Conservation (phyloP, 2,797 vertebrate genomes). For the Knipowitschia caucasica region DNA sequence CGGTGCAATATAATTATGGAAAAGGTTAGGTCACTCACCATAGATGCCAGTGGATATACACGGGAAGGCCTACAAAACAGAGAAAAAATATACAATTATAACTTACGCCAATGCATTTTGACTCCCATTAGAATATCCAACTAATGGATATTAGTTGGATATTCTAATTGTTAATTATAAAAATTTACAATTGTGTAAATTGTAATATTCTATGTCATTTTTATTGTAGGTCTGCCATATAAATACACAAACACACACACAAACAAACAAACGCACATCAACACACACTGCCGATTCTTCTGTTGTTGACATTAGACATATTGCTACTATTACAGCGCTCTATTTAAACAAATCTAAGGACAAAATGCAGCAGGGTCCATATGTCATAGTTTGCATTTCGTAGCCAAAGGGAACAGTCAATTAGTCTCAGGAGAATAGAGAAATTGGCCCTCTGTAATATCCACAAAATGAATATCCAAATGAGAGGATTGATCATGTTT, state of each 20-base stretch:
- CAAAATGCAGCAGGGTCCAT: constrained; percentile 16
- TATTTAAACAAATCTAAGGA: constrained; percentile 14
- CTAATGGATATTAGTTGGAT: constrained; percentile 8
- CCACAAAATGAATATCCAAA: constrained; percentile 38
- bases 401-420: constrained; percentile 30
- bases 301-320: constrained; percentile 10
- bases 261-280: too few relatives aligned
- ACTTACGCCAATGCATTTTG: background rate
- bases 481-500: constrained; percentile 38
- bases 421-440: constrained; percentile 33
- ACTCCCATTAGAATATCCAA: too few relatives aligned
- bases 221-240: too few relatives aligned
- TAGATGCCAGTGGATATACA: constrained; percentile 99
- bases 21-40: constrained; percentile 85
- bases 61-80: constrained; percentile 89
- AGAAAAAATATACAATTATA: constrained; percentile 45
- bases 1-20: background rate
- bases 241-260: constrained; percentile 7
- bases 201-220: too few relatives aligned
- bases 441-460: constrained; percentile 26
- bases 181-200: too few relatives aligned
- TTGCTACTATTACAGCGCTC: constrained; percentile 6
- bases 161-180: too few relatives aligned
- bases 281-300: too few relatives aligned
- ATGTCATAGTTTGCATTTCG: constrained; percentile 34